Conservation (phyloP, 2,113 vertebrate genomes). For the Lasiurus borealis region DNA sequence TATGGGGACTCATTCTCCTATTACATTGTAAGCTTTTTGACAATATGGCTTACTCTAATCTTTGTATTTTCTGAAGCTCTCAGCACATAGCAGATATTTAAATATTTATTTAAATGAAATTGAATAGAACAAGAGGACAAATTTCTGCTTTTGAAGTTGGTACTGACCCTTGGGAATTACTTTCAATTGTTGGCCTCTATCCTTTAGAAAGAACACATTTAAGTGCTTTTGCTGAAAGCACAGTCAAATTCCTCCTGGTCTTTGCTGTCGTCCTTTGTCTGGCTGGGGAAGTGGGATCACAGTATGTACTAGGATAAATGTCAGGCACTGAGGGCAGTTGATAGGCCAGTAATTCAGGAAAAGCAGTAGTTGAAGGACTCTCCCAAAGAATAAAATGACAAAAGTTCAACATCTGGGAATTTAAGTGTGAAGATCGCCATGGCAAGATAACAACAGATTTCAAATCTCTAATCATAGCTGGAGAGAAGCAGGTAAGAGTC, state of each 20-base stretch:
- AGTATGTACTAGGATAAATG: background rate
- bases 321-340: background rate
- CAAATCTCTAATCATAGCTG: slow-evolving; percentile 56
- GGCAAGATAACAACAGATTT: slow-evolving; percentile 65
- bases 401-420: slow-evolving; percentile 44
- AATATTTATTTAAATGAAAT: slow-evolving; percentile 56
- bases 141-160: slow-evolving; percentile 34
- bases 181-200: background rate
- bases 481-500: slow-evolving; percentile 15
- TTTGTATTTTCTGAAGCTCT: background rate
- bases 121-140: background rate
- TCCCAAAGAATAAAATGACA: slow-evolving; percentile 16
- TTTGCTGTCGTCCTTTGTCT: slow-evolving; percentile 8
- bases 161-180: background rate
- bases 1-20: background rate
- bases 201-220: background rate
- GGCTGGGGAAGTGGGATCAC: background rate
- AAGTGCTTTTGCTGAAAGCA: background rate
- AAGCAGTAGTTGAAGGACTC: slow-evolving; percentile 31
- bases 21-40: background rate
- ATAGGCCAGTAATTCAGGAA: background rate
- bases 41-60: background rate
- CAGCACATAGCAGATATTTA: background rate
- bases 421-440: slow-evolving; percentile 61
- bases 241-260: background rate